Evolutionary conservation across 2,888 invertebrate species (phyloP).

Genomic region (Lutraria lutraria): DNA sequence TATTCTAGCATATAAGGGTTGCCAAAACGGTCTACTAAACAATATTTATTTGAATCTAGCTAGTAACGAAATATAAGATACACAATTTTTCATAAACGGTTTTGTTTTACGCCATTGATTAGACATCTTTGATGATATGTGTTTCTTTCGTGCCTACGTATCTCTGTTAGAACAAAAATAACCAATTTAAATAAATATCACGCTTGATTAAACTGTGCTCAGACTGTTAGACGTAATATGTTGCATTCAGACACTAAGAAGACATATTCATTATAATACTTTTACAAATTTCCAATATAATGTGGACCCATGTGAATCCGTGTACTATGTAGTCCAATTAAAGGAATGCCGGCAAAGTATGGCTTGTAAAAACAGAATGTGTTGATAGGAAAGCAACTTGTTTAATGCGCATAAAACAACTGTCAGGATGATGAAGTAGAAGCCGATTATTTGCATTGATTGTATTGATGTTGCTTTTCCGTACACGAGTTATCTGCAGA

Average conservation of each 20-base stretch:
- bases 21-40: too few relatives aligned
- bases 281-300: not conserved
- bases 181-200: not conserved
- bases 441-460: not conserved
- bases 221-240: not conserved
- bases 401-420: not conserved
- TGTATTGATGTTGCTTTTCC: not conserved
- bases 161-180: too few relatives aligned
- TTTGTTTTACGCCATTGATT: too few relatives aligned
- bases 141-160: too few relatives aligned
- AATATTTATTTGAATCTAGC: too few relatives aligned
- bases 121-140: too few relatives aligned
- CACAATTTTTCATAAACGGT: too few relatives aligned
- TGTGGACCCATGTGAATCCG: not conserved
- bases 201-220: not conserved
- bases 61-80: too few relatives aligned
- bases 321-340: not conserved
- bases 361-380: not conserved
- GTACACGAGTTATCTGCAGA: not conserved
- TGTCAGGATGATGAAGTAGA: conserved; percentile 4
- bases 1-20: too few relatives aligned
- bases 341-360: not conserved
- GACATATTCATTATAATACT: not conserved
- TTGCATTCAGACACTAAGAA: not conserved
- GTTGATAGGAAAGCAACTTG: not conserved